A percentile compares a stretch with the other conserved stretches of the same genome.
Conservation (phyloP, 1,140 invertebrate species). For the Drosophila yakuba region DNA sequence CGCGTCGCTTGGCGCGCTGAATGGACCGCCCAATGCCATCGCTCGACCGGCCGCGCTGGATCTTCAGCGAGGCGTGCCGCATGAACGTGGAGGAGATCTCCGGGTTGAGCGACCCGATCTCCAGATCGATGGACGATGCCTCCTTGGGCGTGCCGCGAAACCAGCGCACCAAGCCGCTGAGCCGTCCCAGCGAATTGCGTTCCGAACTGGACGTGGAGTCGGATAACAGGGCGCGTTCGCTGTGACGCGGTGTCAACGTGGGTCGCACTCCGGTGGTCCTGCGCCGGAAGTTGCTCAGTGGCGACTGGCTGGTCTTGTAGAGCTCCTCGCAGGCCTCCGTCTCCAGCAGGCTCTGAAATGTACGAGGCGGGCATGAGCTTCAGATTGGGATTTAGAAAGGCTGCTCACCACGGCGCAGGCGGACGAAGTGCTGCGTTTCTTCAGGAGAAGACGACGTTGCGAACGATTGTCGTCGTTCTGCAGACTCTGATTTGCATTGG, state of each 20-base stretch:
- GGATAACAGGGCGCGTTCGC: slow-evolving; percentile 88
- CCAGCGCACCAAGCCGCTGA: slow-evolving; percentile 91
- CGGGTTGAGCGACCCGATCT: slow-evolving; percentile 86
- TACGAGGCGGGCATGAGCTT: slow-evolving; percentile 24
- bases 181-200: slow-evolving; percentile 84
- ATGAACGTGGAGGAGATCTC: slow-evolving; percentile 84
- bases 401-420: slow-evolving; percentile 91
- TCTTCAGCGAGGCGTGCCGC: slow-evolving; percentile 84
- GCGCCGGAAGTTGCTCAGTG: slow-evolving; percentile 90
- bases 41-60: slow-evolving; percentile 81
- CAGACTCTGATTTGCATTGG: slow-evolving; percentile 66
- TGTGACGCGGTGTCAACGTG: slow-evolving; percentile 91
- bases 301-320: slow-evolving; percentile 90
- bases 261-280: slow-evolving; percentile 87
- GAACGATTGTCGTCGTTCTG: slow-evolving; percentile 88
- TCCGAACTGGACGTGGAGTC: slow-evolving; percentile 84
- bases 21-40: slow-evolving; percentile 88
- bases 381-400: not conserved
- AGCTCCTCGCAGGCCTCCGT: slow-evolving; percentile 90
- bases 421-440: slow-evolving; percentile 94
- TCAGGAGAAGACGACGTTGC: slow-evolving; percentile 92
- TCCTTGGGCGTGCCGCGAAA: slow-evolving; percentile 86
- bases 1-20: slow-evolving; percentile 91
- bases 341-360: slow-evolving; percentile 90
- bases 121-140: slow-evolving; percentile 85